A percentile compares a stretch with the other conserved stretches of the same genome.
Evolutionary conservation across 2,888 invertebrate genomes (phyloP).

Genomic region (Minunthozetes semirufus): DNA sequence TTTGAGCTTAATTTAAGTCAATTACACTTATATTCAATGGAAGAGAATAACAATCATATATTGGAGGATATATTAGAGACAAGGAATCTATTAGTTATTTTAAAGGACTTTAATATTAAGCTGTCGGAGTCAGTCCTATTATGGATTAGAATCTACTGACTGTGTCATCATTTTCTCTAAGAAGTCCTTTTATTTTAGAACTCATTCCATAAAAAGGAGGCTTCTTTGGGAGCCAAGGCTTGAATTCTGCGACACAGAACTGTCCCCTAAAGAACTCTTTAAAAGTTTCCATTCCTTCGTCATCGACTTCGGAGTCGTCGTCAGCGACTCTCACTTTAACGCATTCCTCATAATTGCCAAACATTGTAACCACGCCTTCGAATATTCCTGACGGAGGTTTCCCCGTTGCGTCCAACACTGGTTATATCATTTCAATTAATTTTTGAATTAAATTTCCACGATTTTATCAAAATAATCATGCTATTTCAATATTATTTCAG

Average conservation of each 20-base stretch:
- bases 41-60: no score
- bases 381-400: conserved; percentile 38
- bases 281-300: conserved; percentile 15
- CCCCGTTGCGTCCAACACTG: conserved; percentile 39
- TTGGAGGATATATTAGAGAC: no score
- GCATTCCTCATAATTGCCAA: conserved; percentile 39
- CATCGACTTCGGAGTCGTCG: conserved; percentile 37
- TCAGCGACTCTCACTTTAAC: conserved; percentile 35
- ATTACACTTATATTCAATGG: no score
- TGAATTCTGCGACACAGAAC: conserved; percentile 38
- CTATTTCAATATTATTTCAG: no score
- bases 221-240: conserved; percentile 39
- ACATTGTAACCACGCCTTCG: conserved; percentile 37
- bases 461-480: no score
- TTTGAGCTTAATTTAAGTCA: no score
- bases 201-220: conserved; percentile 38
- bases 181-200: conserved; percentile 33
- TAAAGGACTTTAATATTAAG: no score
- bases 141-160: conserved; percentile 1
- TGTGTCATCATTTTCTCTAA: conserved; percentile 28
- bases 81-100: no score
- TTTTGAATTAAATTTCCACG: not conserved
- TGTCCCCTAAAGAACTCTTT: conserved; percentile 39
- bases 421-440: not conserved
- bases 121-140: no score